Percentiles rank a stretch among this genome's conserved stretches.
Evolutionary conservation across 1,140 invertebrate genomes (phyloP).

Genomic region (Rhopalosiphum maidis): DNA sequence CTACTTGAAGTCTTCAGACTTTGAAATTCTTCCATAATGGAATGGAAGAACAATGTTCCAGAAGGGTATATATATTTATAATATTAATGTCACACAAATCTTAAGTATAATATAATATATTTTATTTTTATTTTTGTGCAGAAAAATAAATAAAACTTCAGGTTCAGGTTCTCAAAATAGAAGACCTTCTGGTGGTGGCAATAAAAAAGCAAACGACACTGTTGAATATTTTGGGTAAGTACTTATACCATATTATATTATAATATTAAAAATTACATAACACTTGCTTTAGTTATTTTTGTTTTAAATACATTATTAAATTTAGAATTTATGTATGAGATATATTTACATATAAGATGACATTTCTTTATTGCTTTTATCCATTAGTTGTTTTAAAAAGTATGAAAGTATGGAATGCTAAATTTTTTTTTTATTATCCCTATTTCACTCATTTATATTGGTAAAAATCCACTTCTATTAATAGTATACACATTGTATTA

Average conservation of each 20-base stretch:
- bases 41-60: constrained; percentile 54
- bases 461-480: neutral
- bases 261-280: no score
- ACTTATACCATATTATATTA: neutral
- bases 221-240: constrained; percentile 52
- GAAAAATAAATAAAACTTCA: constrained; percentile 49
- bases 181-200: constrained; percentile 35
- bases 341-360: no score
- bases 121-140: constrained; percentile 7
- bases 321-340: neutral
- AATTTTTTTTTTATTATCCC: no score
- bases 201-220: constrained; percentile 53
- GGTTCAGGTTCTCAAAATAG: constrained; percentile 36
- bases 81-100: neutral
- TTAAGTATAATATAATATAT: neutral
- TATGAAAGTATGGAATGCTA: no score
- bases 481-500: no score
- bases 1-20: constrained; percentile 39
- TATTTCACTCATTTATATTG: no score
- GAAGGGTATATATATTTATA: constrained; percentile 33
- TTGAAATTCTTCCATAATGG: constrained; percentile 51
- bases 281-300: neutral
- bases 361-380: no score
- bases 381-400: no score
- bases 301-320: neutral